These are phyloP conservation scores for Nansenia antarctica DNA, from an alignment of 2,113 vertebrate species.

Conservation along the genomic window DNA sequence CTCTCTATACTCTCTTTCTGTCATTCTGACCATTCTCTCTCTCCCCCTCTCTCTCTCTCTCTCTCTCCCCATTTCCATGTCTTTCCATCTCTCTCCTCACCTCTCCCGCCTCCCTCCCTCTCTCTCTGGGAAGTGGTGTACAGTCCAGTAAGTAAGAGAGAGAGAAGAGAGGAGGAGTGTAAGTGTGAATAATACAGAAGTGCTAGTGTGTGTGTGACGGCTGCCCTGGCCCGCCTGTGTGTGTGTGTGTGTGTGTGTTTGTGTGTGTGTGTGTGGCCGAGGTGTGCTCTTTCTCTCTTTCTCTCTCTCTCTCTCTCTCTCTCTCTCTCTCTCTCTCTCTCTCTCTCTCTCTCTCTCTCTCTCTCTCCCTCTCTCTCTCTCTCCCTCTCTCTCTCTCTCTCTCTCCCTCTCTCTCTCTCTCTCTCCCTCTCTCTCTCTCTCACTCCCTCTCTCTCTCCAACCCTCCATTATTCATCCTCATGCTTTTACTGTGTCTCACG, in stretches of 20 bases:
- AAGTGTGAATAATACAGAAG: conserved; percentile 63
- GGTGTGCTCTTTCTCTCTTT: conserved; percentile 37
- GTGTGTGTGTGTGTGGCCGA: conserved; percentile 40
- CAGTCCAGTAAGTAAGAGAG: conserved; percentile 2
- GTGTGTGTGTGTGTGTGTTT: too few species aligned
- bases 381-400: conserved; percentile 11
- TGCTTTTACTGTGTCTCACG: conserved; percentile 41
- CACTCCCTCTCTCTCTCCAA: conserved; percentile 39
- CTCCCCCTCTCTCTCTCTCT: conserved; percentile 41
- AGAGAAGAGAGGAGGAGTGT: conserved; percentile 36
- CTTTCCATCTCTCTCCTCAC: conserved; percentile 18
- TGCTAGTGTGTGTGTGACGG: conserved; percentile 63
- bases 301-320: too few species aligned
- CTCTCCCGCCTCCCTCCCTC: conserved; percentile 43
- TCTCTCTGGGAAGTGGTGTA: conserved; percentile 7
- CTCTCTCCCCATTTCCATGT: conserved; percentile 6
- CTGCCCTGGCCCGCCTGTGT: conserved; percentile 31
- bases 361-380: conserved; percentile 31
- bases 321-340: not conserved
- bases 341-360: conserved; percentile 29
- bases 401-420: not conserved
- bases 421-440: conserved; percentile 25
- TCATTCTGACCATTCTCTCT: conserved; percentile 11
- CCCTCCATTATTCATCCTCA: conserved; percentile 59
- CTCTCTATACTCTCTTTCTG: conserved; percentile 11